These are phyloP conservation scores for Mimachlamys varia DNA, from an alignment of 2,888 invertebrate species.

Conservation along the genomic window DNA sequence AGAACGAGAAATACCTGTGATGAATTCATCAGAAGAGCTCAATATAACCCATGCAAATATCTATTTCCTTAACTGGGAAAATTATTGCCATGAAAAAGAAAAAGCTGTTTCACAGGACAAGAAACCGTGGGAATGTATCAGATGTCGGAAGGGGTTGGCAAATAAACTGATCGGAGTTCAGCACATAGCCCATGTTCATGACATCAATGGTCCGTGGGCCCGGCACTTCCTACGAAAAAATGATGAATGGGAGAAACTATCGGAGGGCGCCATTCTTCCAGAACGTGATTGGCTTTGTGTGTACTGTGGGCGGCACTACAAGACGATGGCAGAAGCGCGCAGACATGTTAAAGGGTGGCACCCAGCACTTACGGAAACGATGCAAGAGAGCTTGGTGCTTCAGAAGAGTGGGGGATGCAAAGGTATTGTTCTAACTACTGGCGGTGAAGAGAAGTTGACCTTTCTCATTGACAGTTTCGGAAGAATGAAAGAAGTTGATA, in stretches of 20 bases:
- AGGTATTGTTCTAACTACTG: not conserved
- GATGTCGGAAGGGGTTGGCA: not conserved
- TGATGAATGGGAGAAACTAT: not conserved
- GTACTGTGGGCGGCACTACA: not conserved
- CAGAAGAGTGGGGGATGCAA: not conserved
- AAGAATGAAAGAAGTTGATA: slow-evolving; percentile 21
- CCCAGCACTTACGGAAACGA: not conserved
- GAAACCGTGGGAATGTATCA: not conserved
- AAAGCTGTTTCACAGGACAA: not conserved
- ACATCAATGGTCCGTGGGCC: not conserved
- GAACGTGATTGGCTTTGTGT: not conserved
- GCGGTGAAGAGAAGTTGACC: not conserved
- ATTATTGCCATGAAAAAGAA: not conserved
- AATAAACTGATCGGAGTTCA: not conserved
- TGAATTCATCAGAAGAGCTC: not conserved
- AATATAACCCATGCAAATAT: not conserved
- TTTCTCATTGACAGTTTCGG: not conserved
- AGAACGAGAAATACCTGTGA: not conserved
- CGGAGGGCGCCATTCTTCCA: not conserved
- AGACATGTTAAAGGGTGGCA: not conserved
- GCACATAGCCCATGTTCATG: not conserved
- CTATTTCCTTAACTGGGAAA: not conserved
- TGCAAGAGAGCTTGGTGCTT: not conserved
- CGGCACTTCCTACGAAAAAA: not conserved
- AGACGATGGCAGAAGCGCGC: not conserved